Evolutionary conservation across 2,797 vertebrate genomes (phyloP).

Genomic region (Meda fulgida): DNA sequence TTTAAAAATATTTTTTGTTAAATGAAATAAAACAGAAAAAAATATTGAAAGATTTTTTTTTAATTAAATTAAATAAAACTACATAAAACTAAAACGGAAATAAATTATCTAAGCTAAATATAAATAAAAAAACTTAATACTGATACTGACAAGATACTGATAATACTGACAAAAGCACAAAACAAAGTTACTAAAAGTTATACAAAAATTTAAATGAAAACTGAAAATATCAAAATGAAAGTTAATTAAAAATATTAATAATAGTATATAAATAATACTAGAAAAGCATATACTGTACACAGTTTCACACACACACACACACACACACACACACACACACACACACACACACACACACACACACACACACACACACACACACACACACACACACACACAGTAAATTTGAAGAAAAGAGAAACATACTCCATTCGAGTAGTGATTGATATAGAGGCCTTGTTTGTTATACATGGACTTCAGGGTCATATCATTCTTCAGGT

Average conservation of each 20-base stretch:
- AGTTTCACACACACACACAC: not conserved
- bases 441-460: constrained; percentile 88
- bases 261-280: not conserved
- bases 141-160: too few relatives aligned
- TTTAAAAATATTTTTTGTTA: not conserved
- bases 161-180: not conserved
- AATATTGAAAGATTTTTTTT: too few relatives aligned
- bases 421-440: constrained; percentile 94
- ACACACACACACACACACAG: not conserved
- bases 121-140: not conserved
- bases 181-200: not conserved
- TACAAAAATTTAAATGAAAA: not conserved
- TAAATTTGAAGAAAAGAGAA: not conserved
- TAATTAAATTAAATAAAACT: too few relatives aligned
- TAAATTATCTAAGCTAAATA: not conserved
- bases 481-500: constrained; percentile 88
- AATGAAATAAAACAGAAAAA: not conserved
- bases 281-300: not conserved
- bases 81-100: not conserved
- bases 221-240: not conserved
- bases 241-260: not conserved
- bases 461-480: constrained; percentile 87
- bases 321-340: not conserved
- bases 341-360: not conserved
- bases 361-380: not conserved